Base-by-base conservation (phyloP, 2,113 vertebrate genomes). In the Tragelaphus strepsiceros region DNA sequence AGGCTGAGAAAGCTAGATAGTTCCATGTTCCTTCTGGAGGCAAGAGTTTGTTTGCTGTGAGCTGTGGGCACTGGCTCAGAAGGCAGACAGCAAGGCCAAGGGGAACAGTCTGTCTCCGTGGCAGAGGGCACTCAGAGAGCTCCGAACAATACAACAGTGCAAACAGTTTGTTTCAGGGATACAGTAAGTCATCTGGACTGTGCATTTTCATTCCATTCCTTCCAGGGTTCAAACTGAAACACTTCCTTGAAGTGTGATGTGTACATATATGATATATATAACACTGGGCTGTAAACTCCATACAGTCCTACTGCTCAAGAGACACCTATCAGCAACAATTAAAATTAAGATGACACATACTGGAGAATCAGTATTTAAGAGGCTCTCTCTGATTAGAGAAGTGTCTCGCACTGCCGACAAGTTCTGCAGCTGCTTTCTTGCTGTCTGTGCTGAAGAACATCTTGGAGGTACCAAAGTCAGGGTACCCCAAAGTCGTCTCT, bases 401-500 rank as follows among this genome's bases (percentile, higher is more conserved):
- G 46, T 56, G 22, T 46, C 43, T 54, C 32, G 3, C 21, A 88
- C 0, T 85, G 58, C 49, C 81, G 46, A 81, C 26, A 54, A 83
- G 77, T 11, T 94, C 86, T 82, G 14, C 39, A 91, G 88, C 64
- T 86, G 81, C 46, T 90, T 97, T 97, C 97, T 61, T 91, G 96
- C 82, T 97, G 88, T 96, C 32, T 83, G 64, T 94, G 85, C 0
- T 94, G 95, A 98, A 43, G 88, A 92, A 88, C 77, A 98, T 85
- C 97, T 98, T 97, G 74, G 97, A 98, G 91, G 97, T 95, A 3
- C 83, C 93, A 84, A 95, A 96, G 98, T 96, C 87, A 98, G 91
- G 0, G 35, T 82, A 94, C 67, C 92, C 97, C 98, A 96, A 77
- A 97, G 56, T 62, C 98, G 95, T 32, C 28, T 97, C 96, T 94